phyloP scores from a whole-genome alignment of 1,140 invertebrate genomes.

The Drosophila athabasca region DNA sequence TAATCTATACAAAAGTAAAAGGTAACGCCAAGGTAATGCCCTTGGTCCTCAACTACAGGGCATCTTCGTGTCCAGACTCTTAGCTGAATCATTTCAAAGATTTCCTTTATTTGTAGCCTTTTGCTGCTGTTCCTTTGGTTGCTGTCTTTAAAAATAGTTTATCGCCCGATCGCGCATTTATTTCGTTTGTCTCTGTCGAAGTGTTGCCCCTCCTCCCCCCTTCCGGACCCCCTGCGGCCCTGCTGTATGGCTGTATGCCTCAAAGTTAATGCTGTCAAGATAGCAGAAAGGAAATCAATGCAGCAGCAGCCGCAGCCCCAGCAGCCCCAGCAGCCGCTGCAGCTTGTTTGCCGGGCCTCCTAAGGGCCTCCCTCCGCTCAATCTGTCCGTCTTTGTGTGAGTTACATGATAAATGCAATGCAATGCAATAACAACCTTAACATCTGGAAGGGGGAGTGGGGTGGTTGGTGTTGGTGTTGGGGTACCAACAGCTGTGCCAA shows the following conservation, averaged over 20 bases:
- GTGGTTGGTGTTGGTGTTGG: too few species aligned
- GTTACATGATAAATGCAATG: constrained; percentile 74
- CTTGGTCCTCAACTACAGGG: constrained; percentile 3
- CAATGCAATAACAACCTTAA: constrained; percentile 52
- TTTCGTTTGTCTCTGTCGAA: constrained; percentile 81
- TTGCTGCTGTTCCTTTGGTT: constrained; percentile 57
- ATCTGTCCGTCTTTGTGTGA: constrained; percentile 47
- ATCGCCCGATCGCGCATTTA: constrained; percentile 81
- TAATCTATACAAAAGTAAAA: too few species aligned
- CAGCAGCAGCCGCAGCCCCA: constrained; percentile 37
- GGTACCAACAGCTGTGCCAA: constrained; percentile 62
- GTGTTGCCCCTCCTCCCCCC: constrained; percentile 67
- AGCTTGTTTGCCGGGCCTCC: constrained; percentile 42
- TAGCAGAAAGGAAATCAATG: constrained; percentile 80
- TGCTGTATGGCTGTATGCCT: constrained; percentile 10
- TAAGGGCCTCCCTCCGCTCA: constrained; percentile 46
- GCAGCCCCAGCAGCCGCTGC: too few species aligned
- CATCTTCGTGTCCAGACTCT: constrained; percentile 6
- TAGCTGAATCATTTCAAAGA: constrained; percentile 16
- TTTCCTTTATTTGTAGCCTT: constrained; percentile 31
- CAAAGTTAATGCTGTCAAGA: constrained; percentile 80
- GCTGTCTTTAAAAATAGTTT: constrained; percentile 82
- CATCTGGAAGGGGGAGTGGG: constrained; percentile 23
- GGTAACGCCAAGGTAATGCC: too few species aligned
- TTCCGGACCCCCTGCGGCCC: constrained; percentile 1